Percentiles rank a stretch among this genome's conserved stretches.
phyloP scores from a whole-genome alignment of 2,113 vertebrate species.

The Rutilus rutilus region DNA sequence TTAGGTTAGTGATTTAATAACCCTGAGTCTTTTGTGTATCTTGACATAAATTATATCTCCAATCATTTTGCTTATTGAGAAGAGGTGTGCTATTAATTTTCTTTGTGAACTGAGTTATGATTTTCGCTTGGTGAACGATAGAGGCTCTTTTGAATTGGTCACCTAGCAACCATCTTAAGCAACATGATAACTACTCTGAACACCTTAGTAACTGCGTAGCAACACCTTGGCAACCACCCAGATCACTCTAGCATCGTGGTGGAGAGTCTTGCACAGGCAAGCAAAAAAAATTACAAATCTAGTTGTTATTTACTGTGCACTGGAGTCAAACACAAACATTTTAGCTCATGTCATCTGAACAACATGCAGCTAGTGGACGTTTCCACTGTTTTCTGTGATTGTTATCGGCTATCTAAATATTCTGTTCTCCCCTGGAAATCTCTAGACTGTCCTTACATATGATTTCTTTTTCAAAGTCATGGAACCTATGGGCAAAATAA shows the following conservation, averaged over 20 bases:
- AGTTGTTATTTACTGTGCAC: not conserved
- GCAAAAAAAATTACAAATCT: not conserved
- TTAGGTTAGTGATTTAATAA: not conserved
- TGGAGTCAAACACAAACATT: not conserved
- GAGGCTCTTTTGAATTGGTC: not conserved
- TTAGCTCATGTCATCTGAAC: not conserved
- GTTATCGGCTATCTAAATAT: constrained; percentile 1
- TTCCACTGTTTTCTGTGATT: not conserved
- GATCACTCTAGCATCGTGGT: not conserved
- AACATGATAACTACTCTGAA: not conserved
- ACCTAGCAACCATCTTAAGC: not conserved
- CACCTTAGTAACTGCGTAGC: constrained; percentile 1
- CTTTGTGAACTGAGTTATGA: not conserved
- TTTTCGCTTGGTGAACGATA: not conserved
- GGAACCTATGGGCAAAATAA: constrained; percentile 3
- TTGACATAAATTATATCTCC: not conserved
- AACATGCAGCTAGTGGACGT: not conserved
- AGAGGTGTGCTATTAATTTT: not conserved
- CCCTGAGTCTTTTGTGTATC: not conserved
- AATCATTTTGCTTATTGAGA: not conserved
- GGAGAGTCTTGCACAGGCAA: not conserved
- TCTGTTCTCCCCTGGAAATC: not conserved
- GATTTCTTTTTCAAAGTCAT: constrained; percentile 23
- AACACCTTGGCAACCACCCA: constrained; percentile 4
- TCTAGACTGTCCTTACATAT: not conserved